Percentiles rank a stretch among this genome's conserved stretches.
phyloP scores from a whole-genome alignment of 2,113 vertebrate genomes.

The Stomatorhinus ivindoensis region DNA sequence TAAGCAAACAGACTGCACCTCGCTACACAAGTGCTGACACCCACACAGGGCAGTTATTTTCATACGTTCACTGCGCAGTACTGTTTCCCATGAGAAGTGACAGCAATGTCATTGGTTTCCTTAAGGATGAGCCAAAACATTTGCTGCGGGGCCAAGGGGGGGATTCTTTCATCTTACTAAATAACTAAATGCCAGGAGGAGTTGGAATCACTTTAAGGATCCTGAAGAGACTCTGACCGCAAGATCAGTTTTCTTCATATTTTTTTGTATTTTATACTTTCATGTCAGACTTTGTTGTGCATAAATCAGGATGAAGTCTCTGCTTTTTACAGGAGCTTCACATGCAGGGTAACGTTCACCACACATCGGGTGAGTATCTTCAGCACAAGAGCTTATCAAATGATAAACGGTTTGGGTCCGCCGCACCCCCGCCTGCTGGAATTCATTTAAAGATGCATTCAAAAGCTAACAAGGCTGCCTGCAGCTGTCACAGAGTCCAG shows the following conservation, averaged over 20 bases:
- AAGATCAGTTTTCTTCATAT: not conserved
- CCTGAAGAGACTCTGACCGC: not conserved
- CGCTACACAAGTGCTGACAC: not conserved
- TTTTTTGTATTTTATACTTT: not conserved
- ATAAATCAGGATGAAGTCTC: not conserved
- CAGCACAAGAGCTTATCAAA: not conserved
- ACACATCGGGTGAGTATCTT: not conserved
- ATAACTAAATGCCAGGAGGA: not conserved
- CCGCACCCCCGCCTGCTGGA: not conserved
- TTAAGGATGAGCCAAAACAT: not conserved
- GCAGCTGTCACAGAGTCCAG: not conserved
- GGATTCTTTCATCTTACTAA: not conserved
- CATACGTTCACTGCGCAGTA: not conserved
- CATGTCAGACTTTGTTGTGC: not conserved
- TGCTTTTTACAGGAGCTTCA: not conserved
- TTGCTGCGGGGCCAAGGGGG: not conserved
- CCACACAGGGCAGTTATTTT: not conserved
- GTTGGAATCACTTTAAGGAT: not conserved
- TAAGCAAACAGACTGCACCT: conserved; percentile 16
- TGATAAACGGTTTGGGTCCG: not conserved
- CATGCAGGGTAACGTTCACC: not conserved
- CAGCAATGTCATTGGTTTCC: not conserved
- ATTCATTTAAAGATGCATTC: not conserved
- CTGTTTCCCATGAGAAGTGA: not conserved
- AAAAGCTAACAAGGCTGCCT: not conserved